Conservation (phyloP, 2,797 vertebrate species). For the Sylvilagus floridanus region DNA sequence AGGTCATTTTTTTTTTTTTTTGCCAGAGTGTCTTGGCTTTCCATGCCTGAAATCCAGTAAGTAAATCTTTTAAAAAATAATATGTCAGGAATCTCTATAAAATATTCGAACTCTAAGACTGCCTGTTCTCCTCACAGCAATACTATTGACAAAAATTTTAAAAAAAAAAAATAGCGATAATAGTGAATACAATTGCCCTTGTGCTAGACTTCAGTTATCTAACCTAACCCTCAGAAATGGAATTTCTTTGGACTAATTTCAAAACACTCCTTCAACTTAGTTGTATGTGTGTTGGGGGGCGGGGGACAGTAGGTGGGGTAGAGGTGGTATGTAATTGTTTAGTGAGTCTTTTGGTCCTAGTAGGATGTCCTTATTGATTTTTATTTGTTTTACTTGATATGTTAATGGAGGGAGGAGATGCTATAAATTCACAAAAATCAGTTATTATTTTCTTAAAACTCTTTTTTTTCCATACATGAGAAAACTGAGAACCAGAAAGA, state of each 20-base stretch:
- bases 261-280: neutral
- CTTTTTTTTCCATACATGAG: neutral
- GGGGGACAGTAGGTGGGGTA: rapidly evolving
- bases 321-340: neutral
- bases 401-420: neutral
- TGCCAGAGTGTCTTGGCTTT: no score
- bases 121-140: neutral
- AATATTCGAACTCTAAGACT: neutral
- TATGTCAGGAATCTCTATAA: neutral
- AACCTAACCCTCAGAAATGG: neutral
- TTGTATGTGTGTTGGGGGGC: neutral
- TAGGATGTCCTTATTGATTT: slow-evolving; percentile 40
- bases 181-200: neutral
- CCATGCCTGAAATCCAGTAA: no score
- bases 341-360: neutral
- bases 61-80: no score
- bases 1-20: no score
- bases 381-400: slow-evolving; percentile 18
- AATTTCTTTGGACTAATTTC: slow-evolving; percentile 50
- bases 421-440: slow-evolving; percentile 14
- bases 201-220: neutral
- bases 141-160: neutral
- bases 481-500: neutral
- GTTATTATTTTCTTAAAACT: slow-evolving; percentile 34
- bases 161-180: neutral